Conservation (phyloP, 2,888 invertebrate genomes). For the Cotesia congregata region DNA sequence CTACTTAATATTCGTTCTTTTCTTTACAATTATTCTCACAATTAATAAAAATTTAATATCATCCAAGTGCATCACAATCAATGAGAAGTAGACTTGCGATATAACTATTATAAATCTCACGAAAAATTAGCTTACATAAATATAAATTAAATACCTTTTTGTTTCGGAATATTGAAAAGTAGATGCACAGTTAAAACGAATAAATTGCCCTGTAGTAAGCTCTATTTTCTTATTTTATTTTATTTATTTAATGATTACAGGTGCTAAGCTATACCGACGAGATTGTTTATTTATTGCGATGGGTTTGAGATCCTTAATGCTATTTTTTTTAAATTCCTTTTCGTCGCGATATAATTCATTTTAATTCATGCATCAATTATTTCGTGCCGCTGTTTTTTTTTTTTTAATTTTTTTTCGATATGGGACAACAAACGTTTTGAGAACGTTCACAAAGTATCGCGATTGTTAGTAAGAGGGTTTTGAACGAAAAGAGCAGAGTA, state of each 20-base stretch:
- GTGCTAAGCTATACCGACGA: conserved; percentile 53
- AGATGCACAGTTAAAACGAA: conserved; percentile 38
- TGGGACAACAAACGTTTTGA: conserved; percentile 15
- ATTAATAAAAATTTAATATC: conserved; percentile 39
- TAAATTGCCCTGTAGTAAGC: conserved; percentile 49
- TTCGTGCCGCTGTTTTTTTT: conserved; percentile 14
- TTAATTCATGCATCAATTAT: conserved; percentile 16
- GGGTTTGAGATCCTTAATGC: conserved; percentile 49
- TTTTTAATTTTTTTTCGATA: not conserved
- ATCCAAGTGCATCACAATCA: conserved; percentile 32
- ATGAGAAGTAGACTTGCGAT: conserved; percentile 33
- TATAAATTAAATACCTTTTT: conserved; percentile 47
- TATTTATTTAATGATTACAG: conserved; percentile 44
- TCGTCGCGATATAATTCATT: conserved; percentile 10
- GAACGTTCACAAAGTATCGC: not conserved
- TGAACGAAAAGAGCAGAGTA: conserved; percentile 10
- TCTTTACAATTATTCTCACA: conserved; percentile 29
- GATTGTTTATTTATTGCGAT: conserved; percentile 52
- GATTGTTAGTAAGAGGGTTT: conserved; percentile 13
- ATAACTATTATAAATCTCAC: not conserved
- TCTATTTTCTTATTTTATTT: conserved; percentile 45
- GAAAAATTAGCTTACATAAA: conserved; percentile 35
- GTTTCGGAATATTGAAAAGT: conserved; percentile 27
- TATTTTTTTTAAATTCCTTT: not conserved
- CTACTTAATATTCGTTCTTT: not conserved